phyloP scores from a whole-genome alignment of 1,140 invertebrate species.

The Antheraea mylitta region DNA sequence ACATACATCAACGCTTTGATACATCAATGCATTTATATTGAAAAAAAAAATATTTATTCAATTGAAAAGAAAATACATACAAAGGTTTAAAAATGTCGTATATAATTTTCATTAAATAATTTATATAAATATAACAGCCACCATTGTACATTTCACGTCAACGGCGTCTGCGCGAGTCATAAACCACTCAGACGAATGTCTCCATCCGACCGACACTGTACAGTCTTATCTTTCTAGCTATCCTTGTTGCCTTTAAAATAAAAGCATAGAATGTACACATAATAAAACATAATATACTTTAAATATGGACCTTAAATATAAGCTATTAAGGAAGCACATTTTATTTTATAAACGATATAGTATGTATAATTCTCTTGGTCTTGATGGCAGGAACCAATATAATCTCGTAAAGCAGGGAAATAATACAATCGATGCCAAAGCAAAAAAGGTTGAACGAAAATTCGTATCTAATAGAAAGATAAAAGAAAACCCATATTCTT shows the following conservation, averaged over 20 bases:
- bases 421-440: background rate
- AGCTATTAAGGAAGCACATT: background rate
- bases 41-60: too few species aligned
- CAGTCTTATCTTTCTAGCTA: slow-evolving; percentile 29
- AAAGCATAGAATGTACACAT: background rate
- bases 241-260: slow-evolving; percentile 4
- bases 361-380: too few species aligned
- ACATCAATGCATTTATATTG: too few species aligned
- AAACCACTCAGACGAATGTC: slow-evolving; percentile 31
- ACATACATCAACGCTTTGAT: too few species aligned
- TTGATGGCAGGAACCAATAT: too few species aligned
- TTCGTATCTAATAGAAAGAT: background rate
- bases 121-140: background rate
- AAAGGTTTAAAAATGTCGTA: background rate
- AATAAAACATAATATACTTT: background rate
- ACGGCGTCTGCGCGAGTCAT: slow-evolving; percentile 19
- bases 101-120: background rate
- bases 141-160: slow-evolving; percentile 6
- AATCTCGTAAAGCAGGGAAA: background rate
- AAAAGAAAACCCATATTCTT: background rate
- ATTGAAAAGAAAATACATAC: too few species aligned
- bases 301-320: background rate
- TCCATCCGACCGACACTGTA: slow-evolving; percentile 21
- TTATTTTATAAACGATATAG: too few species aligned
- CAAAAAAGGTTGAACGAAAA: background rate